Evolutionary conservation across 1,140 invertebrate species (phyloP).

Genomic region (Charaxes varanes): DNA sequence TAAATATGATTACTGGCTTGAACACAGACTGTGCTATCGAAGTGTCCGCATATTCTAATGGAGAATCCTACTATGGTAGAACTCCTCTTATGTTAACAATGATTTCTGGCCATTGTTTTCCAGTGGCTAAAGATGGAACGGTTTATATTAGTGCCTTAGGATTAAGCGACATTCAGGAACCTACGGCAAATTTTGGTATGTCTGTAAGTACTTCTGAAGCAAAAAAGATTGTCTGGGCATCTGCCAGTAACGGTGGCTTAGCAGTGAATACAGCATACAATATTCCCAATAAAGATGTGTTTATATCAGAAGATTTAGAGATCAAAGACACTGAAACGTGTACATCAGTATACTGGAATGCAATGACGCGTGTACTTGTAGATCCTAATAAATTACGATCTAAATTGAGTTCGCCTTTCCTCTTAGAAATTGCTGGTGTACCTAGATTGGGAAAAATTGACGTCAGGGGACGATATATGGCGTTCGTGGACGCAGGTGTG

Average conservation of each 20-base stretch:
- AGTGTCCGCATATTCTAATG: slow-evolving; percentile 24
- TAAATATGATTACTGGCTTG: slow-evolving; percentile 33
- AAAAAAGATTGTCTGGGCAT: slow-evolving; percentile 46
- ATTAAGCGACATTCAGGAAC: slow-evolving; percentile 33
- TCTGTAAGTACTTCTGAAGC: slow-evolving; percentile 35
- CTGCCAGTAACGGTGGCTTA: slow-evolving; percentile 35
- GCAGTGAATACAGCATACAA: slow-evolving; percentile 36
- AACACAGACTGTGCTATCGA: slow-evolving; percentile 27
- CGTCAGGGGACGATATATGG: slow-evolving; percentile 51
- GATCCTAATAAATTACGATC: slow-evolving; percentile 29
- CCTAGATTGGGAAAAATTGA: slow-evolving; percentile 52
- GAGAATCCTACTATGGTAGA: slow-evolving; percentile 18
- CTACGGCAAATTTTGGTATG: slow-evolving; percentile 48
- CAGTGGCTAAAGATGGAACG: slow-evolving; percentile 43
- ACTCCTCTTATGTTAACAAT: slow-evolving; percentile 49
- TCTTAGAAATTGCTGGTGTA: slow-evolving; percentile 55
- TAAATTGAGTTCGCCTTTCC: slow-evolving; percentile 35
- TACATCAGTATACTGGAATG: slow-evolving; percentile 53
- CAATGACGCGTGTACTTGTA: slow-evolving; percentile 48
- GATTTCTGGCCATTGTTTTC: slow-evolving; percentile 54
- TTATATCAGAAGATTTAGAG: slow-evolving; percentile 35
- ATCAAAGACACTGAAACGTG: slow-evolving; percentile 24
- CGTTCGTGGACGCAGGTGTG: slow-evolving; percentile 42
- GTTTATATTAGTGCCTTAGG: slow-evolving; percentile 43
- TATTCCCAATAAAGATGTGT: slow-evolving; percentile 43